phyloP scores from a whole-genome alignment of 2,888 invertebrate genomes.

The Rhingia rostrata region DNA sequence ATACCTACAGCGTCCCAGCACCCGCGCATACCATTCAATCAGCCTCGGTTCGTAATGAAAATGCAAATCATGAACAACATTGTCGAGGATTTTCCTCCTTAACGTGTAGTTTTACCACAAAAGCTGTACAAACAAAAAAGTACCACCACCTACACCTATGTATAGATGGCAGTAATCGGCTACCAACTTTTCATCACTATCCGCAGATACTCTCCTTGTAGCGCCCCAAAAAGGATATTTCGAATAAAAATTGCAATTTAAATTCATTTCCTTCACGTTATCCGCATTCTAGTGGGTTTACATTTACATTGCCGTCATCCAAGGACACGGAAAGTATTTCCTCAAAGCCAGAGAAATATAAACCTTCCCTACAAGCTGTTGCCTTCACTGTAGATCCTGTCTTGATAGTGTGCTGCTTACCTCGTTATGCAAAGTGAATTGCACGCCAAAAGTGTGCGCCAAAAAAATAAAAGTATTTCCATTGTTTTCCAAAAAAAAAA shows the following conservation, averaged over 20 bases:
- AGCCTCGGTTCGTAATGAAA: constrained; percentile 44
- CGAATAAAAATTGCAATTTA: constrained; percentile 65
- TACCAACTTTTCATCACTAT: background rate
- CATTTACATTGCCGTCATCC: constrained; percentile 4
- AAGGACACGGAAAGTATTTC: constrained; percentile 14
- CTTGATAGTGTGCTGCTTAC: background rate
- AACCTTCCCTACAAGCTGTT: constrained; percentile 19
- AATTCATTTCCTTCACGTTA: constrained; percentile 70
- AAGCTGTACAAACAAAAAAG: constrained; percentile 40
- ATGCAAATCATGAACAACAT: constrained; percentile 56
- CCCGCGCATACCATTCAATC: constrained; percentile 25
- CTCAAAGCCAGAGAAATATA: constrained; percentile 6
- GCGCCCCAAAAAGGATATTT: constrained; percentile 40
- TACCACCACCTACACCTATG: constrained; percentile 26
- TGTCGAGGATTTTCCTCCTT: constrained; percentile 1
- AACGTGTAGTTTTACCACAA: constrained; percentile 34
- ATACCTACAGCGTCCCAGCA: background rate
- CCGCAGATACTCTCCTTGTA: constrained; percentile 4
- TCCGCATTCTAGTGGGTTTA: constrained; percentile 50
- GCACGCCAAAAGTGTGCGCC: constrained; percentile 26
- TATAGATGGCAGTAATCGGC: constrained; percentile 29
- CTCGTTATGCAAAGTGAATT: constrained; percentile 43
- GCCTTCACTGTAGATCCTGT: background rate
- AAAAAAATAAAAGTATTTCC: constrained; percentile 16
- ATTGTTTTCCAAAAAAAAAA: constrained; percentile 30